Evolutionary conservation across 1,140 invertebrate species (phyloP).

Genomic region (Drosophila biarmipes): DNA sequence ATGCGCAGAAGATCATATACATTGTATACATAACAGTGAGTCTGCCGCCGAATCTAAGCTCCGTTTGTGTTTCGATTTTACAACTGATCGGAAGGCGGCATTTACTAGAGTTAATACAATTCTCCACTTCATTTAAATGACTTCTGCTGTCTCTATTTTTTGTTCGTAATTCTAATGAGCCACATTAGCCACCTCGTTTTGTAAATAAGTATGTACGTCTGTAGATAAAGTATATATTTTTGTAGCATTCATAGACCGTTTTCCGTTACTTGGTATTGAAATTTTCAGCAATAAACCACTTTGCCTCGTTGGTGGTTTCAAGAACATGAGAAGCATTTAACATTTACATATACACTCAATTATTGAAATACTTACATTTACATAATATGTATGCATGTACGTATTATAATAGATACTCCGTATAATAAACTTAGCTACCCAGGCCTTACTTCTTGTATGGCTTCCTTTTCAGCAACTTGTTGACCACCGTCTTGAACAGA

Average conservation of each 20-base stretch:
- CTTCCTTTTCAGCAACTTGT: conserved; percentile 64
- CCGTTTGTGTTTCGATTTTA: conserved; percentile 10
- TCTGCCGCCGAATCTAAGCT: conserved; percentile 27
- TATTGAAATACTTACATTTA: conserved; percentile 36
- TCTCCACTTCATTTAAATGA: background rate
- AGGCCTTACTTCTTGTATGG: conserved; percentile 56
- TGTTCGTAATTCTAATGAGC: conserved; percentile 7
- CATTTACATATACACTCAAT: conserved; percentile 48
- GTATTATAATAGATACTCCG: conserved; percentile 13
- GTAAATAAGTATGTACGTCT: conserved; percentile 50
- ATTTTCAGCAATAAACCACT: conserved; percentile 37
- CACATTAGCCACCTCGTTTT: conserved; percentile 22
- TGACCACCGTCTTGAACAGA: conserved; percentile 67
- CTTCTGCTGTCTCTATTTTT: background rate
- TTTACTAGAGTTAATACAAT: background rate
- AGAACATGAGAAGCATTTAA: conserved; percentile 50
- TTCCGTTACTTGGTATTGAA: conserved; percentile 23
- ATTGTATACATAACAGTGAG: conserved; percentile 36
- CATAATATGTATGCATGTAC: conserved; percentile 28
- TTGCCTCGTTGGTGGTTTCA: conserved; percentile 19
- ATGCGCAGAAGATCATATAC: conserved; percentile 21
- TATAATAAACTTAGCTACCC: conserved; percentile 25
- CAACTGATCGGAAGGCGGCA: conserved; percentile 24
- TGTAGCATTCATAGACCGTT: conserved; percentile 25
- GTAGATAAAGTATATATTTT: conserved; percentile 53